Evolutionary conservation across 2,888 invertebrate genomes (phyloP), one percentile per base, ranked within the genome.

Genomic region (Acanthosepion pharaonis): DNA sequence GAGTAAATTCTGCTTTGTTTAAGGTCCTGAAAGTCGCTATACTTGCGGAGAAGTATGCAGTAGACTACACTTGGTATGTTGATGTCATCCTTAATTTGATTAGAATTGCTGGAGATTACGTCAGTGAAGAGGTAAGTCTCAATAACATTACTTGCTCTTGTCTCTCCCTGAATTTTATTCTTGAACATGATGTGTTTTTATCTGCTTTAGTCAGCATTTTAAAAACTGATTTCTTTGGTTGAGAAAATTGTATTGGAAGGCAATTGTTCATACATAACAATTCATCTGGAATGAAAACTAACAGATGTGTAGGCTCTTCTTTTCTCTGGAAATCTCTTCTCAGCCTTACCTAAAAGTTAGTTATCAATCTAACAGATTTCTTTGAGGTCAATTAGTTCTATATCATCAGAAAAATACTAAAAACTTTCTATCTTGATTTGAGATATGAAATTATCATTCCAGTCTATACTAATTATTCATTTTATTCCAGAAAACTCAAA

Each of bases 91-190:
- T 99, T 95, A 99, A 99, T 98, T 98, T 99, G 95, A 99, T 99
- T 96, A 98, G 99, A 98, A 99, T 99, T 98, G 99, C 99, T 96
- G 99, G 99, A 95, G 99, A 99, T 97, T 99, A 99, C 98, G 99
- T 99, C 53, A 99, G 99, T 95, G 99, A 99, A 97, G 99, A 99
- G 98, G 99, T 99, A 91, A 95, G 96, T 95, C 42, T 59, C 48
- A 49, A 9, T 93, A 25, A 53, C n/a, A 15, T 78, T 78, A 25
- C n/a, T 78, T 78, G 78, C 78, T 92, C 1, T 49, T 28, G 20
- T 49, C 15, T 49, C 5, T 42, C 20, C 5, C 25, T 18, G 18
- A 93, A 28, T 93, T 49, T 49, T 53, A 5, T 93, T 25, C n/a
- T n/a, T 93, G 9, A 15, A 53, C 93, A 53, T 51, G 51, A 3